A percentile compares a stretch with the other conserved stretches of the same genome.
Conservation (phyloP, 1,140 invertebrate species). For the Drosophila miranda region DNA sequence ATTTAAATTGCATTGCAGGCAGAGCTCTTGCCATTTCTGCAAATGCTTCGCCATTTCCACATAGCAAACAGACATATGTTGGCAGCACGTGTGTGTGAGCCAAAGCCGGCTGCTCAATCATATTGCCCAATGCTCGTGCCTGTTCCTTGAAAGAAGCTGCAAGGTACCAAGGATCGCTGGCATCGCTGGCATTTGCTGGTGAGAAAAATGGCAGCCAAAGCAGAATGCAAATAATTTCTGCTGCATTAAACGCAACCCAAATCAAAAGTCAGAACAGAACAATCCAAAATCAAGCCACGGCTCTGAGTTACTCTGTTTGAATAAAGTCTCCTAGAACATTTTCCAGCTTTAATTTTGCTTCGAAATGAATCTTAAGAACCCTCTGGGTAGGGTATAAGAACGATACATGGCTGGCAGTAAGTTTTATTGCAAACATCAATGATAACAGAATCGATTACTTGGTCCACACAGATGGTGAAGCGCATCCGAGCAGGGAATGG, state of each 20-base stretch:
- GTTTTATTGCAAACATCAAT: slow-evolving; percentile 63
- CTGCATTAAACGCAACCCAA: slow-evolving; percentile 43
- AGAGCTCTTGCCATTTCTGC: slow-evolving; percentile 14
- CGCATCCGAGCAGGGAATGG: slow-evolving; percentile 11
- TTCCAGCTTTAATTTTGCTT: too few relatives aligned
- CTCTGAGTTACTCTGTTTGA: background rate
- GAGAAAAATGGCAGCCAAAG: slow-evolving; percentile 53
- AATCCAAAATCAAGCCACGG: slow-evolving; percentile 1
- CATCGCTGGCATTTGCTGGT: slow-evolving; percentile 15
- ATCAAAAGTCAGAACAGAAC: slow-evolving; percentile 7
- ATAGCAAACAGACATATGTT: slow-evolving; percentile 62
- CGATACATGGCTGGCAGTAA: slow-evolving; percentile 3
- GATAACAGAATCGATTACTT: slow-evolving; percentile 66
- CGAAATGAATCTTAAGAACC: background rate
- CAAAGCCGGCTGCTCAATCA: slow-evolving; percentile 62
- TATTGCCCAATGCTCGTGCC: slow-evolving; percentile 54
- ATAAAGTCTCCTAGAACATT: background rate
- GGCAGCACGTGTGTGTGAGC: slow-evolving; percentile 50
- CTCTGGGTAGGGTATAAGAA: background rate
- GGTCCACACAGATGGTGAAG: slow-evolving; percentile 22
- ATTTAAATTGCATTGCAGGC: slow-evolving; percentile 71
- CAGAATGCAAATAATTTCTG: slow-evolving; percentile 60
- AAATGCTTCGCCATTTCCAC: slow-evolving; percentile 57
- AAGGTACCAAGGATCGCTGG: slow-evolving; percentile 6
- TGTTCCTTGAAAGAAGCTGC: background rate